Evolutionary conservation across 2,113 vertebrate genomes (phyloP).

Genomic region (Phodopus roborovskii): DNA sequence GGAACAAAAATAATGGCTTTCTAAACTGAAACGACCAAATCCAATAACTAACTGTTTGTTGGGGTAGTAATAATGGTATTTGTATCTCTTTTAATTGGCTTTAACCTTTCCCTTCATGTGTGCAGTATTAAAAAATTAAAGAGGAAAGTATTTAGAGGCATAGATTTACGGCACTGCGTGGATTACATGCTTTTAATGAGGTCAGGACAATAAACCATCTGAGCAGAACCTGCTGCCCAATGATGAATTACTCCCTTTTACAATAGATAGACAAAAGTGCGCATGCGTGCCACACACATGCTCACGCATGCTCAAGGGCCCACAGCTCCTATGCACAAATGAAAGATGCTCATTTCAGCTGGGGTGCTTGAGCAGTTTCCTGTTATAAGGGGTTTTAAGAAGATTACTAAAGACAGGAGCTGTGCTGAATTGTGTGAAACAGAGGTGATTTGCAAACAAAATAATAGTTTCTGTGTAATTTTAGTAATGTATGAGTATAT

Average conservation of each 20-base stretch:
- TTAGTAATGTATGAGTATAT: background rate
- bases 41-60: slow-evolving; percentile 82
- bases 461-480: background rate
- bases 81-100: slow-evolving; percentile 86
- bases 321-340: background rate
- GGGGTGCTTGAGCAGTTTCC: background rate
- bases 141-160: slow-evolving; percentile 83
- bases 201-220: slow-evolving; percentile 85
- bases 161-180: slow-evolving; percentile 82
- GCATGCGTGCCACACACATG: background rate
- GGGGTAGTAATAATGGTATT: slow-evolving; percentile 83
- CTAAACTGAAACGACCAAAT: slow-evolving; percentile 81
- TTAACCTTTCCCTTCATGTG: slow-evolving; percentile 86
- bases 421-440: background rate
- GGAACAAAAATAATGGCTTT: slow-evolving; percentile 81
- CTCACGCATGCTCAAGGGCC: background rate
- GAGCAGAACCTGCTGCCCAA: slow-evolving; percentile 81
- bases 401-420: background rate
- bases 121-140: slow-evolving; percentile 86
- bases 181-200: slow-evolving; percentile 86
- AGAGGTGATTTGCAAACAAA: background rate
- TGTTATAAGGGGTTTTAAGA: background rate
- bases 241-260: slow-evolving; percentile 92
- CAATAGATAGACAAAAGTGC: slow-evolving; percentile 57
- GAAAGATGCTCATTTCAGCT: background rate